Evolutionary conservation across 2,113 vertebrate genomes (phyloP), one percentile per base, ranked within the genome.

Genomic region (Mormyrus lacerda): DNA sequence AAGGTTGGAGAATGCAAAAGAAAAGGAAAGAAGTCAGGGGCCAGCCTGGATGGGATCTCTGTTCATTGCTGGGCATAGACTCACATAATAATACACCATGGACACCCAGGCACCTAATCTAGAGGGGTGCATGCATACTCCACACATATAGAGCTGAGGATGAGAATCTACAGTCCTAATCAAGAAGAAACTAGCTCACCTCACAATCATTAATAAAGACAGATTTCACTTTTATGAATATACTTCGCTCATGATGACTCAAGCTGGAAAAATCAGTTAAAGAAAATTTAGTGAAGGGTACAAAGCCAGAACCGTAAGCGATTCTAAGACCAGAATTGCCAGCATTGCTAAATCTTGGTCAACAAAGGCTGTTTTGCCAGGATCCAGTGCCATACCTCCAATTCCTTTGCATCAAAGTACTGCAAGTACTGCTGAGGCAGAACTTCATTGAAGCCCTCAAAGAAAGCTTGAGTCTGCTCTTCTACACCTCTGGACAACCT

Each of bases 401-500:
- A 94, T 89, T 99, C 98, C 93, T 99, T 99, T 42, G 98, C 98
- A 94, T 99, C 98, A 92, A 99, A 99, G 94, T 99, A 99, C 48
- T 99, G 98, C 92, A 99, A 95, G 93, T 99, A 99, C 55, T 99
- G 98, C 91, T 99, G 98, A 6, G 98, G 98, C 87, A 99, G 96
- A 91, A 99, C 99, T 95, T 99, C 98, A 92, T 99, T 99, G 94
- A 99, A 99, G 90, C 98, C 98, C 93, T 99, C 98, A 91, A 99
- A 98, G 95, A 99, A 99, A 48, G 98, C 97, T 93, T 98, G 97
- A 1, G 98, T 99, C 94, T 99, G 98, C 91, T 99, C 98, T 94
- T 99, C 98, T 91, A 99, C 98, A 0, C 98, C 98, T 87, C 98
- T 95, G 91, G 98, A 99, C 89, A 99, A 94, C 79, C 98, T 97